Base-by-base conservation (phyloP, 2,113 vertebrate species). In the Cyprinodon tularosa region DNA sequence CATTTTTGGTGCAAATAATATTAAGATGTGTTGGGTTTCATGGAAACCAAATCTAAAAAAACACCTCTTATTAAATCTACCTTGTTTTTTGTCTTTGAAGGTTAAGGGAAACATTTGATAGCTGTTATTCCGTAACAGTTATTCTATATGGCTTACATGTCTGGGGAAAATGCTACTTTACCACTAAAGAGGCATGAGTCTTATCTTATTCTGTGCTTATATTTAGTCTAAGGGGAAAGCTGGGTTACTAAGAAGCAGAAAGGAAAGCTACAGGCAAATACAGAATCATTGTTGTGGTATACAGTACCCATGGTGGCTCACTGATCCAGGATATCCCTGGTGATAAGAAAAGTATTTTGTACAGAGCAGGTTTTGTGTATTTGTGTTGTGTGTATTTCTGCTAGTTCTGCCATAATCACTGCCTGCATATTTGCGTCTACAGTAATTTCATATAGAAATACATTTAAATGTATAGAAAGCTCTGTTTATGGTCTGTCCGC, bases 21-120 rank as follows among this genome's bases (percentile, higher is more conserved):
- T 42, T 66, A 64, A 71, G 68, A 75, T 82, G 67, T 84, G 72
- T 74, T 85, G 73, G 77, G 61, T 65, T 79, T 80, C 86, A 88
- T 78, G 68, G 86, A 42, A 80, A 82, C 74, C 66, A 47, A 29
- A 12, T 67, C 83, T 48, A 68, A 65, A 85, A 69, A 74, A 29
- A 37, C 44, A 87, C 78, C 57, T 82, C 75, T 90, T 68, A 44
- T 72, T 83, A 84, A 77, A 86, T 90, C 77, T 74, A 86, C 81
- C 78, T 92, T 89, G 78, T 36, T 60, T 61, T 53, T 79, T 62
- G 4, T 22, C 4, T 76, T 78, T 80, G 75, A 85, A 82, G 73
- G 81, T 70, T 62, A 66, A 11, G 4, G 65, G 57, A 84, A 72
- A 67, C 70, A 72, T 75, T 78, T 78, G 67, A 77, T 73, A 47